phyloP scores from a whole-genome alignment of 2,797 vertebrate genomes.

The Labeo calbasu region DNA sequence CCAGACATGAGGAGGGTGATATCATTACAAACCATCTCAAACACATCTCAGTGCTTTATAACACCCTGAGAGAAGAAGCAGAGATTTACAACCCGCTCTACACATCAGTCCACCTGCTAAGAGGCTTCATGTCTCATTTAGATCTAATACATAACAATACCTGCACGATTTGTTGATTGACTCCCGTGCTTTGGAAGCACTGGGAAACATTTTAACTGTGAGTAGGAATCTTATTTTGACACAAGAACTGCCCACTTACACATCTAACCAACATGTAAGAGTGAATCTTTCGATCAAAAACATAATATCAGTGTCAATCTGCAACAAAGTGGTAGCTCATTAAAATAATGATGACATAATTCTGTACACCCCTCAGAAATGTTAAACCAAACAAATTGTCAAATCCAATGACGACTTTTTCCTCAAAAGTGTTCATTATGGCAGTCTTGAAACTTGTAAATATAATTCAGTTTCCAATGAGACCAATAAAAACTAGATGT shows the following conservation, averaged over 20 bases:
- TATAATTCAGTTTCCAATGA: too few relatives aligned
- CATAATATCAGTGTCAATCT: neutral
- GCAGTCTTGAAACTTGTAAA: too few relatives aligned
- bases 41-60: slow-evolving; percentile 45
- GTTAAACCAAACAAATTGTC: too few relatives aligned
- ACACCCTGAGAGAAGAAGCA: slow-evolving; percentile 16
- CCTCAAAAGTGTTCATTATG: too few relatives aligned
- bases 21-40: slow-evolving; percentile 55
- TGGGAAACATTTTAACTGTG: neutral
- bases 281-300: neutral
- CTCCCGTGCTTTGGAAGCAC: slow-evolving; percentile 1
- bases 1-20: slow-evolving; percentile 48
- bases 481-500: too few relatives aligned
- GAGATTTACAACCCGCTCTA: slow-evolving; percentile 3
- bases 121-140: slow-evolving; percentile 6
- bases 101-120: slow-evolving; percentile 34
- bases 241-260: too few relatives aligned
- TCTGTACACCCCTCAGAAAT: too few relatives aligned
- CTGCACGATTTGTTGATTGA: neutral
- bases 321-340: neutral
- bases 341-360: neutral
- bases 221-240: neutral
- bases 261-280: neutral
- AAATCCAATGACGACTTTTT: too few relatives aligned
- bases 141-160: neutral